Percentiles rank a stretch among this genome's conserved stretches.
Conservation (phyloP, 2,797 vertebrate species). For the Fistularia commersonii region DNA sequence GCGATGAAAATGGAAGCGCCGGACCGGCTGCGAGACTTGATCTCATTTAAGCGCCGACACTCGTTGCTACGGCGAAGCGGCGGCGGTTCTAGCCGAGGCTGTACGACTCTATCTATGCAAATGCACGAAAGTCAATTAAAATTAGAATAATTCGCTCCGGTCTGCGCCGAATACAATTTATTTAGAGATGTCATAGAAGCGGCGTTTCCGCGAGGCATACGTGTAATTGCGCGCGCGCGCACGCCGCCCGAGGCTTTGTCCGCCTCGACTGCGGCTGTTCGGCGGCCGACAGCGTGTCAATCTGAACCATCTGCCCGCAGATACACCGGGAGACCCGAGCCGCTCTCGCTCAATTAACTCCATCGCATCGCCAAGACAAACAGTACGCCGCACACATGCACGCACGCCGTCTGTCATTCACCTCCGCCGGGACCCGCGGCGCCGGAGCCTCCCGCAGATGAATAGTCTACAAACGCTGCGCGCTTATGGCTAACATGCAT, state of each 20-base stretch:
- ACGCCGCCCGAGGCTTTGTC: conserved; percentile 47
- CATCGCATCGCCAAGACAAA: conserved; percentile 66
- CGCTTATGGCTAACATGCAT: conserved; percentile 18
- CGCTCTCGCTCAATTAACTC: conserved; percentile 73
- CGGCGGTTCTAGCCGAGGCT: background rate
- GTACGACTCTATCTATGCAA: background rate
- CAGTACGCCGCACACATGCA: conserved; percentile 45
- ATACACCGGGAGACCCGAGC: conserved; percentile 67
- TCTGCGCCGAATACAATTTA: background rate
- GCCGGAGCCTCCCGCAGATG: conserved; percentile 18
- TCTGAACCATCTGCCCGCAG: conserved; percentile 66
- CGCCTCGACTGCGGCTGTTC: conserved; percentile 27
- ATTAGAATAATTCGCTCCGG: too few relatives aligned
- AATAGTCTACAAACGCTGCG: conserved; percentile 26
- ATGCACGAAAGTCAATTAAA: conserved; percentile 1
- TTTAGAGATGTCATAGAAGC: conserved; percentile 6
- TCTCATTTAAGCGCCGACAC: background rate
- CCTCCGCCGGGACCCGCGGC: conserved; percentile 19
- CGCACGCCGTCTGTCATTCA: conserved; percentile 46
- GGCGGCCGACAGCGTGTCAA: conserved; percentile 54
- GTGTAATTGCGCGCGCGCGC: conserved; percentile 17
- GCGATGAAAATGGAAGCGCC: conserved; percentile 37
- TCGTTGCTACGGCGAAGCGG: background rate
- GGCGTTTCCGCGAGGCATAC: conserved; percentile 7
- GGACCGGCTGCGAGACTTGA: conserved; percentile 33